Evolutionary conservation across 2,113 vertebrate genomes (phyloP).

Genomic region (Corapipo altera): DNA sequence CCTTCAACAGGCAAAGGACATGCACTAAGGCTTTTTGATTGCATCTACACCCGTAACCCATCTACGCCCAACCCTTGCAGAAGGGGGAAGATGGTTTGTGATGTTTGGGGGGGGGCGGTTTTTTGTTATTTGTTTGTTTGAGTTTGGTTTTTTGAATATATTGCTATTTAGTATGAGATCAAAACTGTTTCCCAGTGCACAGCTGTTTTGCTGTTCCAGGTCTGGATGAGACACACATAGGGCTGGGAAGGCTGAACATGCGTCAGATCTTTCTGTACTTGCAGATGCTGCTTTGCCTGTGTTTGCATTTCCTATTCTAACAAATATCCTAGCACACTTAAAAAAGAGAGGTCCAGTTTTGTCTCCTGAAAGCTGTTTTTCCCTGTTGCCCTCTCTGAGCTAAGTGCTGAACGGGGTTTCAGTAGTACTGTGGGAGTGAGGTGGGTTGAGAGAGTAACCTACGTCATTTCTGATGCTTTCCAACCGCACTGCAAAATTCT

Average conservation of each 20-base stretch:
- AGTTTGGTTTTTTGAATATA: neutral
- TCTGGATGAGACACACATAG: rapidly evolving
- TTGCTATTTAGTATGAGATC: neutral
- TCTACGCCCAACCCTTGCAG: neutral
- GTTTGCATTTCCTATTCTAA: neutral
- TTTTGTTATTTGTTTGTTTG: neutral
- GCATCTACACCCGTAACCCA: neutral
- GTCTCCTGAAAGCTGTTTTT: neutral
- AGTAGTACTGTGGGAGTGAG: neutral
- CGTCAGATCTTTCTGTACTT: neutral
- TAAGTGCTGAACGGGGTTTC: neutral
- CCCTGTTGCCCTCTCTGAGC: neutral
- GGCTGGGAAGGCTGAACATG: rapidly evolving
- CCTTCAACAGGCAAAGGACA: neutral
- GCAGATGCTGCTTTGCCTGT: neutral
- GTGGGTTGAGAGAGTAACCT: neutral
- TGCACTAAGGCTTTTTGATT: neutral
- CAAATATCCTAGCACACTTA: neutral
- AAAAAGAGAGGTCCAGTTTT: neutral
- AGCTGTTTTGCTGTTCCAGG: neutral
- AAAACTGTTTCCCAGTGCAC: rapidly evolving
- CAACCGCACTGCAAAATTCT: neutral
- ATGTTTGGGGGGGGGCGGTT: neutral
- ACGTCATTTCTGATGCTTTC: neutral
- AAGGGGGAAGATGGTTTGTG: rapidly evolving